Evolutionary conservation across 2,888 invertebrate genomes (phyloP).

Genomic region (Dynastes hyllus): DNA sequence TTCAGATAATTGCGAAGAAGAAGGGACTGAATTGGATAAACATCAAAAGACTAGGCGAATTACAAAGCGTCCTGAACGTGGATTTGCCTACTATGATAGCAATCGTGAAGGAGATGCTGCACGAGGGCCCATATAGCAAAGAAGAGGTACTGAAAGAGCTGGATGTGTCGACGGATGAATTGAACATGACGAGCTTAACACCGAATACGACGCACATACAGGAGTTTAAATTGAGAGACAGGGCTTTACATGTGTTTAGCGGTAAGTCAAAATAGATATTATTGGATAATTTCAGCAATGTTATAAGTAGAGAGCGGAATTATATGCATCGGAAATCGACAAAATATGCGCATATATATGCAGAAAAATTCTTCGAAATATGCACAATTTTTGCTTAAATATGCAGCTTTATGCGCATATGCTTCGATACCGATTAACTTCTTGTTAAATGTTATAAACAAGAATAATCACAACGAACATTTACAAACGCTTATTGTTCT

Average conservation of each 20-base stretch:
- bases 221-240: conserved; percentile 85
- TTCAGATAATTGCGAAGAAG: conserved; percentile 80
- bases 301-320: too few relatives aligned
- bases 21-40: conserved; percentile 77
- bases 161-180: conserved; percentile 75
- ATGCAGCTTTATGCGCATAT: too few relatives aligned
- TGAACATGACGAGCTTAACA: conserved; percentile 80
- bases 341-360: too few relatives aligned
- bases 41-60: conserved; percentile 80
- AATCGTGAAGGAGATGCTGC: conserved; percentile 78
- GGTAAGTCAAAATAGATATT: conserved; percentile 71
- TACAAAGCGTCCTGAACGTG: conserved; percentile 80
- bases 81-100: conserved; percentile 80
- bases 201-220: conserved; percentile 77
- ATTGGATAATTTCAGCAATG: too few relatives aligned
- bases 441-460: too few relatives aligned
- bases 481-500: too few relatives aligned
- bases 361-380: too few relatives aligned
- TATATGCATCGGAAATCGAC: too few relatives aligned
- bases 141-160: conserved; percentile 79
- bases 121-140: conserved; percentile 80
- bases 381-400: too few relatives aligned
- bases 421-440: too few relatives aligned
- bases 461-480: too few relatives aligned
- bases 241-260: conserved; percentile 92